Evolutionary conservation across 2,888 invertebrate genomes (phyloP).

Genomic region (Empis livida): DNA sequence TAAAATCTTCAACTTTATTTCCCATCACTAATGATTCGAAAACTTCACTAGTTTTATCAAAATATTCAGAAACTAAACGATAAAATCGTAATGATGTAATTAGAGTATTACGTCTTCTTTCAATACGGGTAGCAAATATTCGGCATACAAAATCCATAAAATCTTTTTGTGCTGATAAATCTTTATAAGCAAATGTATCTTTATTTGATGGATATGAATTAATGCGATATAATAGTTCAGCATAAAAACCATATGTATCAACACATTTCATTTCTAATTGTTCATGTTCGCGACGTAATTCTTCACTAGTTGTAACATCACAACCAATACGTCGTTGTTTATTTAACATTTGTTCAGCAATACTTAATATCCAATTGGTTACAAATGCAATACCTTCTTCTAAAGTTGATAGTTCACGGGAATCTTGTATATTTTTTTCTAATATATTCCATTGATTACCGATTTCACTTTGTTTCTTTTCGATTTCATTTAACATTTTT

Average conservation of each 20-base stretch:
- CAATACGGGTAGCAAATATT: slow-evolving; percentile 60
- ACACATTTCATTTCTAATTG: slow-evolving; percentile 61
- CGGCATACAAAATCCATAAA: slow-evolving; percentile 74
- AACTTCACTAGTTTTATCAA: slow-evolving; percentile 51
- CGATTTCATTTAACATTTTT: slow-evolving; percentile 42
- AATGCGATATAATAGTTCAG: slow-evolving; percentile 60
- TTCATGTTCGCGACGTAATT: slow-evolving; percentile 59
- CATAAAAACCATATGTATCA: slow-evolving; percentile 66
- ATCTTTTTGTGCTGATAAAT: slow-evolving; percentile 58
- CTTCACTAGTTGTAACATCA: slow-evolving; percentile 57
- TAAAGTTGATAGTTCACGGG: slow-evolving; percentile 45
- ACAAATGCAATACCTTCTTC: slow-evolving; percentile 56
- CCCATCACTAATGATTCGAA: slow-evolving; percentile 54
- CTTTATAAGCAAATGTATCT: slow-evolving; percentile 38
- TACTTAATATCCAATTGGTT: slow-evolving; percentile 64
- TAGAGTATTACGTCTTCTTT: slow-evolving; percentile 57
- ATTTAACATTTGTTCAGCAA: slow-evolving; percentile 60
- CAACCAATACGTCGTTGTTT: slow-evolving; percentile 59
- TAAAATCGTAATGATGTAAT: slow-evolving; percentile 65
- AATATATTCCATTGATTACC: slow-evolving; percentile 47
- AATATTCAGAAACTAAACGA: slow-evolving; percentile 59
- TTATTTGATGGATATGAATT: slow-evolving; percentile 43
- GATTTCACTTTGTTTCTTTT: slow-evolving; percentile 45
- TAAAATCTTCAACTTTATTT: slow-evolving; percentile 43
- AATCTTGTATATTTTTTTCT: slow-evolving; percentile 44